Evolutionary conservation across 2,797 vertebrate genomes (phyloP), one percentile per base, ranked within the genome.

Genomic region (Acanthurus tractus): DNA sequence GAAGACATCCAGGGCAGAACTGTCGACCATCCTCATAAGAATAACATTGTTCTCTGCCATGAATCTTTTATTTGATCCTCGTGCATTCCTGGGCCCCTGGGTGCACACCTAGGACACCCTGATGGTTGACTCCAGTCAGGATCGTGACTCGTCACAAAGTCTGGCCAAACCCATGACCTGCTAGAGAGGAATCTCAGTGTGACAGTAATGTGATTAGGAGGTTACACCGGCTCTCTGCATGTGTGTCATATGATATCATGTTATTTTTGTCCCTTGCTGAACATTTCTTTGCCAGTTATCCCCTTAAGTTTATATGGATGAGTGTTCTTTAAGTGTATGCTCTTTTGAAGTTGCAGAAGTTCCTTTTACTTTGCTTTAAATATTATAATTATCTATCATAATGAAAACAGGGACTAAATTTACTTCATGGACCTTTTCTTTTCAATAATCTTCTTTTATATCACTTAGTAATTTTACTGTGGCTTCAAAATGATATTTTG

Each of bases 111-210:
- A 44, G 48, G 73, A 63, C 70, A 59, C 61, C 22, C 70, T 62
- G 59, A 72, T 25, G 23, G n/a, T 74, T 74, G 75, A 70, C 83
- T 22, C 1, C 3, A 82, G 73, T 64, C 25, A 4, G n/a, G 57
- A 63, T 76, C 10, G 4, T 7, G 4, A 80, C 63, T 45, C 54
- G 46, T 85, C 72, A 63, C 68, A 54, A 61, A 52, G 76, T 88
- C 79, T 83, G 72, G 72, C 72, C 78, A 83, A 87, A 87, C 81
- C 71, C 76, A 72, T 85, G 79, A 88, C 74, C 77, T n/a, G 29
- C 64, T 54, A 25, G 55, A 69, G 80, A 75, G 57, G 49, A 88
- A 87, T 87, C 76, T 74, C 50, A 29, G 29, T 64, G 68, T 84
- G 63, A 64, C 84, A 78, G 65, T 84, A 80, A 82, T 89, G 49